These are phyloP conservation scores for Pseudopodoces humilis DNA, from an alignment of 2,113 vertebrate genomes.

Conservation along the genomic window DNA sequence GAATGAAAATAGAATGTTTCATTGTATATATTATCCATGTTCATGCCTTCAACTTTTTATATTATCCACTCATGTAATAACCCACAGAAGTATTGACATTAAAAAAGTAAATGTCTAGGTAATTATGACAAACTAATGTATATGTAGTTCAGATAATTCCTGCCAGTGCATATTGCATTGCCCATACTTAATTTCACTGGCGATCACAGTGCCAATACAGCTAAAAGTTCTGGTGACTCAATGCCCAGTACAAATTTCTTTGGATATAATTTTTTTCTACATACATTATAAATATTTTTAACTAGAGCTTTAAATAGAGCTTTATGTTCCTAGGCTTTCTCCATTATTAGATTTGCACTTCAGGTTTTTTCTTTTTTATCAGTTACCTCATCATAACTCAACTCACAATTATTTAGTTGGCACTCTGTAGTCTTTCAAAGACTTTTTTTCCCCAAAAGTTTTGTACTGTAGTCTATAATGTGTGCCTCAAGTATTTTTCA, in stretches of 20 bases:
- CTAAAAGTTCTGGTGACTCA: background rate
- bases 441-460: background rate
- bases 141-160: background rate
- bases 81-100: background rate
- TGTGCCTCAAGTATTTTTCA: background rate
- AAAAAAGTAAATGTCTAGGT: background rate
- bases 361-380: background rate
- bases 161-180: background rate
- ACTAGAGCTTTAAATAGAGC: background rate
- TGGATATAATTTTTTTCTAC: background rate
- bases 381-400: background rate
- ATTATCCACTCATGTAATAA: background rate
- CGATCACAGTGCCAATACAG: background rate
- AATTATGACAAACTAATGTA: background rate
- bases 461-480: background rate
- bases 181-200: background rate
- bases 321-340: background rate
- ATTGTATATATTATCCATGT: background rate
- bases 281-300: background rate
- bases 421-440: background rate
- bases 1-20: background rate
- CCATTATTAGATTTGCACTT: background rate
- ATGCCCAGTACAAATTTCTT: background rate
- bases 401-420: background rate
- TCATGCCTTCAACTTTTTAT: background rate